Percentiles rank a stretch among this genome's conserved stretches.
phyloP scores from a whole-genome alignment of 2,113 vertebrate genomes.

The Aegithalos caudatus region DNA sequence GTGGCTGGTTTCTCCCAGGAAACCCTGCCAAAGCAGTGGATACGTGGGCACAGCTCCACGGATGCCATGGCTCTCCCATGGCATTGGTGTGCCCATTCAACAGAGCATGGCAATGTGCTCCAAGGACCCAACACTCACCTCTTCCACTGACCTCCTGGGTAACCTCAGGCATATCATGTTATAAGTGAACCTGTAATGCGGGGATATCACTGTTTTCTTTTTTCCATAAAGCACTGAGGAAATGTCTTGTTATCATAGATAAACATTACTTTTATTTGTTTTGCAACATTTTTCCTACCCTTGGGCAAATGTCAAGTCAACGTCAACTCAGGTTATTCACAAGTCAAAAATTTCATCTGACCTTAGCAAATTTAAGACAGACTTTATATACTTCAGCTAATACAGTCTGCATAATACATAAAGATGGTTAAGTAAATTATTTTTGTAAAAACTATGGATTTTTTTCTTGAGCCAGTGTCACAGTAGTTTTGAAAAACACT shows the following conservation, averaged over 20 bases:
- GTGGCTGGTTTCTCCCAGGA: neutral
- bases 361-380: neutral
- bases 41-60: neutral
- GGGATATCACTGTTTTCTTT: neutral
- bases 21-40: neutral
- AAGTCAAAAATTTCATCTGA: neutral
- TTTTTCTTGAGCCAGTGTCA: neutral
- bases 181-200: neutral
- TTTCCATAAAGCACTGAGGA: neutral
- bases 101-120: neutral
- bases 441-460: neutral
- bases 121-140: neutral
- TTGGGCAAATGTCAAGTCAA: neutral
- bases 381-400: neutral
- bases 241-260: neutral
- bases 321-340: neutral
- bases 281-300: neutral
- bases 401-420: neutral
- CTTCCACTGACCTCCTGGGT: neutral
- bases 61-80: neutral
- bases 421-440: neutral
- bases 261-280: neutral
- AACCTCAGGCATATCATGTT: neutral
- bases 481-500: neutral
- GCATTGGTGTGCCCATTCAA: neutral